Base-by-base conservation (phyloP, 1,140 invertebrate genomes). In the Wasmannia auropunctata region DNA sequence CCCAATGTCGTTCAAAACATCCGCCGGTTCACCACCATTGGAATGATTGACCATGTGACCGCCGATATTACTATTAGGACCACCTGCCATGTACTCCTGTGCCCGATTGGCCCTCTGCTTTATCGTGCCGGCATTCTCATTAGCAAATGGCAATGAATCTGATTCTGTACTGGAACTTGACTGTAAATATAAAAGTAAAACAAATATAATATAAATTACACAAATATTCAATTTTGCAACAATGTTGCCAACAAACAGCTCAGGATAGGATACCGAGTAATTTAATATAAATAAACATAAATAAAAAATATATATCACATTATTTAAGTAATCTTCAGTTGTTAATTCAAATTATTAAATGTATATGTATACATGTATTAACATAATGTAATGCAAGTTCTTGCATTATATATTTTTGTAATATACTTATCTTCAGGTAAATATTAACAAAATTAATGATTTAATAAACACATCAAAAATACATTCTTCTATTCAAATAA, bases 121-220 rank as follows among this genome's bases (percentile, higher is more conserved):
- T 93, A 99, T 99, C 34, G 99, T 99, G 14, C 99, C 99, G 49
- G 98, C 98, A 95, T 99, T 99, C 93, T 99, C 99, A 95, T 99
- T 99, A 84, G 99, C 99, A 95, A 99, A 99, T 54, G 99, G 99
- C 93, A 99, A 96, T 89, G 98, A 99, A 95, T 99, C 99, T 31
- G 98, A 99, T 95, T 99, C 98, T 74, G 98, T 98, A 95, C 98
- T 99, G 86, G 98, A 99, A 96, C 97, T 99, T 91, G 98, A 99
- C 97, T 98, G 96, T 14, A 96, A 85, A 40, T 14, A 77, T 28
- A 58, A 54, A 69, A 58, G 14, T 22, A 72, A 76, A 76, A 70
- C 0, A 74, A 14, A 40, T 37, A 0, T 28, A 25, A 31, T 8
- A 16, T 25, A 31, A 43, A 8, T 14, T 77, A 3, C 3, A 79